Evolutionary conservation across 2,113 vertebrate species (phyloP), one percentile per base, ranked within the genome.

Genomic region (Polypterus senegalus): DNA sequence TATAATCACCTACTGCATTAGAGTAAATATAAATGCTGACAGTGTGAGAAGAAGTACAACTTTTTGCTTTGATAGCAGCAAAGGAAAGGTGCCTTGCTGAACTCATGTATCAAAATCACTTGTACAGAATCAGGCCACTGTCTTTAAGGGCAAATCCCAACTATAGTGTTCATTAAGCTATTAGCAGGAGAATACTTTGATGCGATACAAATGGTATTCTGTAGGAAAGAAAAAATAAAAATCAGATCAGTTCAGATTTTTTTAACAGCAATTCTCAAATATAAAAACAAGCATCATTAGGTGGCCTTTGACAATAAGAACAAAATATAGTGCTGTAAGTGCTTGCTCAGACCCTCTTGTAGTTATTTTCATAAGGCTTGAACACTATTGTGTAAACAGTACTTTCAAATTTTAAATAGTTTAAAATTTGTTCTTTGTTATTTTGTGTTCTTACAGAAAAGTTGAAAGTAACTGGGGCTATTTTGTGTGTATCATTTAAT

Each of bases 91-190:
- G 56, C 55, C 62, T 56, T 56, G 52, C 47, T 49, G 54, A 47
- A 49, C 62, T 57, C 62, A 63, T 63, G 62, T 49, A 63, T 63
- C 62, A 63, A 57, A 62, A 62, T 62, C 52, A 55, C 55, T 62
- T 62, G 55, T 54, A 62, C 61, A 62, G 61, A 62, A 62, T 62
- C 62, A 57, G 62, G 62, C 48, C 62, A 63, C 53, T 63, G 54
- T 63, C 61, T 54, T 63, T 55, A 63, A 63, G 61, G 61, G 55
- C 61, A 52, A 52, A 8, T 7, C 10, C 3, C 10, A 10, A 52
- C 51, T 52, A 4, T 10, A 52, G 51, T 52, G 51, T 52, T 52
- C 51, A 52, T 52, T 52, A 52, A 52, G 51, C 4, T 52, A 52
- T 52, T 52, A 52, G 51, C 51, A 52, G 10, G 51, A 52, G 51